These are phyloP conservation scores for Callyntrura guangdongensis DNA, from an alignment of 2,888 invertebrate species.

Conservation along the genomic window DNA sequence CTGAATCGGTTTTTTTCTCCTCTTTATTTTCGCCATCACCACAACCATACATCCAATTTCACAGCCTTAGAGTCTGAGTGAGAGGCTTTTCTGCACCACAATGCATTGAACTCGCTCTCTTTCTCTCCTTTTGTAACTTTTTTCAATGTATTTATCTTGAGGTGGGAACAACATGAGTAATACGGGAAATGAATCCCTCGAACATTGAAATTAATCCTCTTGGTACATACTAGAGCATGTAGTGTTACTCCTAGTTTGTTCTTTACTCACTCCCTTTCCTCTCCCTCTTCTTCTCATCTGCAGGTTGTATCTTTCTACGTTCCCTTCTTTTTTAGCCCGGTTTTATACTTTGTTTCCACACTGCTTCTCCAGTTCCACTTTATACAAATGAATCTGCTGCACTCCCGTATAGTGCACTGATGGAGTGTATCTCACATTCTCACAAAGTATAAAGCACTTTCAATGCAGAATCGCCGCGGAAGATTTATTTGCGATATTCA, in stretches of 20 bases:
- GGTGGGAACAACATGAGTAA: constrained; percentile 75
- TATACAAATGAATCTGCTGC: not conserved
- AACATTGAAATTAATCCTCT: constrained; percentile 69
- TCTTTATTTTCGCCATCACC: constrained; percentile 47
- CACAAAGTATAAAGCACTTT: constrained; percentile 11
- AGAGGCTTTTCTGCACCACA: constrained; percentile 18
- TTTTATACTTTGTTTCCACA: not conserved
- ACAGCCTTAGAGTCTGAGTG: not conserved
- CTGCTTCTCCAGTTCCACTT: not conserved
- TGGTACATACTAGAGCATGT: constrained; percentile 60
- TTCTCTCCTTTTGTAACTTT: constrained; percentile 36
- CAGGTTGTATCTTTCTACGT: constrained; percentile 35
- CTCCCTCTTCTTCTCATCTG: no score
- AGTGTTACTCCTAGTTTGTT: not conserved
- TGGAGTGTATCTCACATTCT: not conserved
- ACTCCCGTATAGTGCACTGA: not conserved
- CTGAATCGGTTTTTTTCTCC: constrained; percentile 13
- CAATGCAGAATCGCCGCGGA: constrained; percentile 23
- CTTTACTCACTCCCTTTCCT: not conserved
- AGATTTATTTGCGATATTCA: constrained; percentile 50
- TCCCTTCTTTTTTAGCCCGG: not conserved
- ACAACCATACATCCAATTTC: not conserved
- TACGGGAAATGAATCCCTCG: constrained; percentile 72
- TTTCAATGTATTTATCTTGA: constrained; percentile 50
- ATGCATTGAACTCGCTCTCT: constrained; percentile 37